Evolutionary conservation across 2,888 invertebrate genomes (phyloP).

Genomic region (Diaperis boleti): DNA sequence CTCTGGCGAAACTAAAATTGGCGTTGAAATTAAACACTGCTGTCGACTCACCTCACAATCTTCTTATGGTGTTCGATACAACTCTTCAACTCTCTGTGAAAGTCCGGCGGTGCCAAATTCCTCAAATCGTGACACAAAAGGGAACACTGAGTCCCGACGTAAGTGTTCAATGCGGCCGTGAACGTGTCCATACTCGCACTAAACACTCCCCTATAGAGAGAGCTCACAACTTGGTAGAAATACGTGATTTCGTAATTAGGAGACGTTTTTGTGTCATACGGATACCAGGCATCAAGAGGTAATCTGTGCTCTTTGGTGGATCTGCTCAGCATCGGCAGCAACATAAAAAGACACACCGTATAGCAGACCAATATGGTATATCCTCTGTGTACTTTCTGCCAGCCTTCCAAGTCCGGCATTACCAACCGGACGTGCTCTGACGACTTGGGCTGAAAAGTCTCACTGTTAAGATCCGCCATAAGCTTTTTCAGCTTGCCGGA

Average conservation of each 20-base stretch:
- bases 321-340: neutral
- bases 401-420: neutral
- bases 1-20: conserved; percentile 16
- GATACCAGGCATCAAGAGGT: conserved; percentile 33
- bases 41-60: neutral
- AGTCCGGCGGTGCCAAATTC: conserved; percentile 8
- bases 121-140: conserved; percentile 27
- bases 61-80: conserved; percentile 20
- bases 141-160: conserved; percentile 6
- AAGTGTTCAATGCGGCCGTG: conserved; percentile 13
- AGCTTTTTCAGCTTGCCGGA: neutral
- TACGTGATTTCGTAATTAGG: conserved; percentile 40
- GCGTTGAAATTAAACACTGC: neutral
- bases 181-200: conserved; percentile 18
- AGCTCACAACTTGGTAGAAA: conserved; percentile 28
- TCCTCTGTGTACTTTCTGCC: neutral
- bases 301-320: neutral
- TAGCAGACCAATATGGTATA: neutral
- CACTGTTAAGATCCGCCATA: neutral
- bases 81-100: neutral
- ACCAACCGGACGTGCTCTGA: neutral
- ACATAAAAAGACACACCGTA: neutral
- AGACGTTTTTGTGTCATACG: conserved; percentile 18
- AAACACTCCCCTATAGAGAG: neutral
- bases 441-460: neutral